These are phyloP conservation scores for Mercenaria mercenaria DNA, from an alignment of 1,140 invertebrate genomes.

Conservation along the genomic window DNA sequence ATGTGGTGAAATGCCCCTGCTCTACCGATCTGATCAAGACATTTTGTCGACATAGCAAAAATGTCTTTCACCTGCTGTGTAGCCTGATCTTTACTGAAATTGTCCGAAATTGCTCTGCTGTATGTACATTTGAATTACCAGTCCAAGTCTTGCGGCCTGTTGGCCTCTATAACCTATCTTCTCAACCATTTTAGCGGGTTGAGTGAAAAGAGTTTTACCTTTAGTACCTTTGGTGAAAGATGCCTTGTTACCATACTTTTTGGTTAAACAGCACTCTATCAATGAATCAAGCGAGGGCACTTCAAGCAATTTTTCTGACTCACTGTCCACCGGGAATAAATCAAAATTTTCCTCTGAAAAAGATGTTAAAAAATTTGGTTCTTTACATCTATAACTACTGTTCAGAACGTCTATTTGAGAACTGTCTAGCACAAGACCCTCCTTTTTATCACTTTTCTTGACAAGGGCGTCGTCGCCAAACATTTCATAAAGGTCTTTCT, in stretches of 20 bases:
- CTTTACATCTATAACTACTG: conserved; percentile 22
- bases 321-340: neutral
- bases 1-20: conserved; percentile 52
- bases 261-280: neutral
- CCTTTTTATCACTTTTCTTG: neutral
- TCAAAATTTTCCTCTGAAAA: conserved; percentile 19
- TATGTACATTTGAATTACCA: conserved; percentile 12
- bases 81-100: conserved; percentile 1
- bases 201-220: neutral
- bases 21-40: conserved; percentile 34
- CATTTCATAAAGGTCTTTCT: neutral
- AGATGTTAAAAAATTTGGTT: conserved; percentile 23
- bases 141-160: neutral
- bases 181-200: conserved; percentile 24
- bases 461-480: conserved; percentile 32
- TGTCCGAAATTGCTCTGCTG: conserved; percentile 37
- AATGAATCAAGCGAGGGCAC: conserved; percentile 25
- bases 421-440: neutral
- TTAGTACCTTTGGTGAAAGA: neutral
- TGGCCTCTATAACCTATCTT: conserved; percentile 27
- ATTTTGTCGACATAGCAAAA: conserved; percentile 48
- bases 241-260: neutral
- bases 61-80: neutral
- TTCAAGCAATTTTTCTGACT: neutral
- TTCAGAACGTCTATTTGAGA: conserved; percentile 23